Evolutionary conservation across 2,113 vertebrate genomes (phyloP), one percentile per base, ranked within the genome.

Genomic region (Leptocoma aspasia): DNA sequence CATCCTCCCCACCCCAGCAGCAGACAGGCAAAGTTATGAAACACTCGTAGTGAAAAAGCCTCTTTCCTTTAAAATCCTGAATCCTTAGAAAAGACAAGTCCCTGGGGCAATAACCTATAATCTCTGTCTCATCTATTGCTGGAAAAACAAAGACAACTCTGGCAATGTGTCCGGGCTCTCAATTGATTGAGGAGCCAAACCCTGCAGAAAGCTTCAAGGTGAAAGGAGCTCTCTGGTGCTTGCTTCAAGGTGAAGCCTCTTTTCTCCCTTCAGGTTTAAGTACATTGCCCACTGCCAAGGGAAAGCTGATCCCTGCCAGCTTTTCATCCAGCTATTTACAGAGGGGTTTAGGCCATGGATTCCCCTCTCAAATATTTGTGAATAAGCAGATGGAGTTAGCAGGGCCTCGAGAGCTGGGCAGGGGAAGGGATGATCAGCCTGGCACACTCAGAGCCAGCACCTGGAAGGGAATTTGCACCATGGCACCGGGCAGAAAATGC

Each of bases 331-430:
- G 72, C 53, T 92, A 22, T 96, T 97, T 95, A 86, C 79, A 83
- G 76, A 95, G 89, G 22, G 15, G 13, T 69, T 95, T 27, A 83
- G 82, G 68, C 65, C 76, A 52, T 3, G 24, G 68, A 85, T 44
- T 33, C 42, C 26, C 30, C 66, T 57, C 94, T 95, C 90, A 96
- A 86, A 91, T 93, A 92, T 96, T 94, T 95, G 94, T 76, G 92
- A 95, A 86, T 81, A 92, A 96, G 89, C 79, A 95, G 86, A 90
- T 31, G 45, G 44, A 71, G 69, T 23, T 78, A 33, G 56, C 65
- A 26, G 84, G 14, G 21, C 59, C 68, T 50, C 8, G n/a, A n/a
- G n/a, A 3, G 1, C 59, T 0, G 28, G 49, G 41, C 3, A 15
- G 50, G 18, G 23, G 49, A 12, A 30, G 49, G 82, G 39, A 64